A percentile compares a stretch with the other conserved stretches of the same genome.
These are phyloP conservation scores for Fregata magnificens DNA, from an alignment of 2,113 vertebrate species.

Conservation along the genomic window DNA sequence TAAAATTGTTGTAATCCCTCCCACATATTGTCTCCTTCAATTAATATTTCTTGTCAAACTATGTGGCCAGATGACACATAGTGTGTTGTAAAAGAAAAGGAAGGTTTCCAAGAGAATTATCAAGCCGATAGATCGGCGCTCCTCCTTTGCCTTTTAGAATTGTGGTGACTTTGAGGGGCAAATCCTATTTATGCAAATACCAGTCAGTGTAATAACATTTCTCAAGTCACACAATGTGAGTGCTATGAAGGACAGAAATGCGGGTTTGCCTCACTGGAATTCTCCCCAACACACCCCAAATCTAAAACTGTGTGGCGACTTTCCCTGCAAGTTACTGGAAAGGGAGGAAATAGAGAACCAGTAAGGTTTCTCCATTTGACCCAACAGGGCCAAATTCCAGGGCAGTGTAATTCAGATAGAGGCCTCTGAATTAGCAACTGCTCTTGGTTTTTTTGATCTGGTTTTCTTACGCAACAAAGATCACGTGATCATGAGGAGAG, in stretches of 20 bases:
- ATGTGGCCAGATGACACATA: neutral
- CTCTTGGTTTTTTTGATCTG: neutral
- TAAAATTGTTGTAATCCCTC: neutral
- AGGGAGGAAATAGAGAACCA: neutral
- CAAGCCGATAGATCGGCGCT: fast-evolving
- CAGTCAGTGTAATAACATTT: neutral
- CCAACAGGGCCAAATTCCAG: neutral
- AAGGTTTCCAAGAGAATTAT: neutral
- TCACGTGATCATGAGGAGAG: neutral
- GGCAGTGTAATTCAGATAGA: neutral
- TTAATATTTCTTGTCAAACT: neutral
- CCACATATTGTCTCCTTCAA: neutral
- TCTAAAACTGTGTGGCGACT: neutral
- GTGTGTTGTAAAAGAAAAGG: neutral
- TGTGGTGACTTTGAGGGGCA: neutral
- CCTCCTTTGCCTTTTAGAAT: neutral
- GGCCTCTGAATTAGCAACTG: neutral
- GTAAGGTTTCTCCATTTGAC: neutral
- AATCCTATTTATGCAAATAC: neutral
- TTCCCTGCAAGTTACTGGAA: neutral
- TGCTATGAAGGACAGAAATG: neutral
- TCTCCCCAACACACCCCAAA: neutral
- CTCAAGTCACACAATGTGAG: neutral
- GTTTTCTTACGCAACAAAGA: neutral
- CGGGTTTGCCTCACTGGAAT: neutral